phyloP scores from a whole-genome alignment of 2,113 vertebrate genomes.

The Dromaius novaehollandiae region DNA sequence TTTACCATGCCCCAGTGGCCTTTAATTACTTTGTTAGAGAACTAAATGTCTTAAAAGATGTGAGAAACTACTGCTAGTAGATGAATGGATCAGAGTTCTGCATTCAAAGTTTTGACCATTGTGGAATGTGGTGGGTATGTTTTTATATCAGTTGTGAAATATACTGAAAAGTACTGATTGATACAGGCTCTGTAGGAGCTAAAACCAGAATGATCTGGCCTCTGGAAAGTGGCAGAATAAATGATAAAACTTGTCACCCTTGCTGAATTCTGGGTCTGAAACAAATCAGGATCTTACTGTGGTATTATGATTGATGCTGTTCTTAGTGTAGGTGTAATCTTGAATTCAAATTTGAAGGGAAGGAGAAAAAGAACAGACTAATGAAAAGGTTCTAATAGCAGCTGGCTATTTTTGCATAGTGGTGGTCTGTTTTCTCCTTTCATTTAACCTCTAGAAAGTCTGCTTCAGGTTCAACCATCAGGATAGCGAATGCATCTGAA shows the following conservation, averaged over 20 bases:
- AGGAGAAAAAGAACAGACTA: not conserved
- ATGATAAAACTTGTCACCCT: slow-evolving; percentile 19
- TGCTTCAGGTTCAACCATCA: not conserved
- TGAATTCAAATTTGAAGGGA: not conserved
- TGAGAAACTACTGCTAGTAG: not conserved
- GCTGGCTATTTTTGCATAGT: not conserved
- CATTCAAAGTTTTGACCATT: not conserved
- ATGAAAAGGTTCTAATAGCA: not conserved
- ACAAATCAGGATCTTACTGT: not conserved
- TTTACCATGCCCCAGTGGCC: not conserved
- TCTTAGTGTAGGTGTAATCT: not conserved
- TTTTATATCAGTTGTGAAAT: slow-evolving; percentile 24
- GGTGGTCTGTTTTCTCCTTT: not conserved
- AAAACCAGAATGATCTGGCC: slow-evolving; percentile 13
- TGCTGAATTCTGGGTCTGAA: not conserved
- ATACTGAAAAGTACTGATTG: not conserved
- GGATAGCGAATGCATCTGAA: not conserved
- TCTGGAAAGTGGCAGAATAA: slow-evolving; percentile 55
- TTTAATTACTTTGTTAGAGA: not conserved
- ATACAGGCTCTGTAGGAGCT: not conserved
- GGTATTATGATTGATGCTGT: not conserved
- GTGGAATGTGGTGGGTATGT: not conserved
- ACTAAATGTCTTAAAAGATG: not conserved
- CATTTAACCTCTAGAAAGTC: not conserved
- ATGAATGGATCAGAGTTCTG: not conserved